Conservation (phyloP, 2,888 invertebrate species). For the Bombylius major region DNA sequence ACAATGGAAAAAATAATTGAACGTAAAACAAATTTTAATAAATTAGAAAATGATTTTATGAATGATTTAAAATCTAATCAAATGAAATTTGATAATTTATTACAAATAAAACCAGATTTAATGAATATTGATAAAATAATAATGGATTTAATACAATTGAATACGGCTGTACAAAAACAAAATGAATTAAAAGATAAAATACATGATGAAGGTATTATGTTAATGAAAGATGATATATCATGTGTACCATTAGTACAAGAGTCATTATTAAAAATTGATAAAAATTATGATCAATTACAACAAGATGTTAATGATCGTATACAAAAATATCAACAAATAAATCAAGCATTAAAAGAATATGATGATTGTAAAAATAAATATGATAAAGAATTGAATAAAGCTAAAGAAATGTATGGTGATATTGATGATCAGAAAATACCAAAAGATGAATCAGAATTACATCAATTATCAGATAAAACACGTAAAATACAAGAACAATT, state of each 20-base stretch:
- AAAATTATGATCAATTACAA: slow-evolving; percentile 67
- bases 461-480: slow-evolving; percentile 56
- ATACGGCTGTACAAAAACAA: slow-evolving; percentile 47
- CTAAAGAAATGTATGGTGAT: slow-evolving; percentile 50
- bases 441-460: slow-evolving; percentile 59
- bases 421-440: slow-evolving; percentile 46
- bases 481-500: slow-evolving; percentile 63
- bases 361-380: slow-evolving; percentile 59
- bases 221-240: slow-evolving; percentile 71
- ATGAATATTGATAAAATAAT: slow-evolving; percentile 35
- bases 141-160: slow-evolving; percentile 40
- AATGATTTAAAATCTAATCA: slow-evolving; percentile 45
- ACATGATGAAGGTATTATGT: slow-evolving; percentile 62
- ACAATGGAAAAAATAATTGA: slow-evolving; percentile 56
- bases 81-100: slow-evolving; percentile 25
- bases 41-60: slow-evolving; percentile 55
- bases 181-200: slow-evolving; percentile 51
- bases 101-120: slow-evolving; percentile 26
- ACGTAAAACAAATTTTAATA: slow-evolving; percentile 66
- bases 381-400: slow-evolving; percentile 54
- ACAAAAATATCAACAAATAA: slow-evolving; percentile 58
- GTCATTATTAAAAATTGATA: slow-evolving; percentile 61
- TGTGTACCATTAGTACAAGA: slow-evolving; percentile 71
- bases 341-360: slow-evolving; percentile 61
- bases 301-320: slow-evolving; percentile 62